Evolutionary conservation across 2,888 invertebrate genomes (phyloP), one percentile per base, ranked within the genome.

Genomic region (Pandemis cinnamomeana): DNA sequence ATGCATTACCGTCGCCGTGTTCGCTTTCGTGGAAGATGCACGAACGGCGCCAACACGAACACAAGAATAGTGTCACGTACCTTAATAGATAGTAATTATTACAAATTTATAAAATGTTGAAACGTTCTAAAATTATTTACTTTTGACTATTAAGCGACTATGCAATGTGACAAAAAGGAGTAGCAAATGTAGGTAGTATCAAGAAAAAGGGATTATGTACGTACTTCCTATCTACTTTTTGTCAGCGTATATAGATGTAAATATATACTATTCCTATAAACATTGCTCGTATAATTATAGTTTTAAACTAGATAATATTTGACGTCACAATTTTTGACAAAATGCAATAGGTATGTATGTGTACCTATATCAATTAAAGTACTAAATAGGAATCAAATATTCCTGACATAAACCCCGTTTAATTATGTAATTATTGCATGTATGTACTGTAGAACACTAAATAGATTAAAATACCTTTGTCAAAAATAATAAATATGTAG

Each of bases 341-440:
- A 46, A 42, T 46, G 44, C 46, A 64, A 46, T 48, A 15, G 48
- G 27, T 27, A 51, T 51, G 27, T 27, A 51, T 51, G 51, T 51
- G 41, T 44, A 36, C 2, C 27, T 36, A 55, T 48, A 48, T 27
- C 8, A 36, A 67, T 67, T 53, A 53, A 11, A 53, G 53, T 27
- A 44, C 53, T 46, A 60, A 58, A 46, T 41, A 41, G 41, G 41
- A 36, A 66, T 51, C 36, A 74, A 60, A 72, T 75, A 73, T 76
- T 72, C 75, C 75, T 70, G 72, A 75, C 71, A 76, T 77, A 67
- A 71, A 75, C 55, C 73, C 75, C 77, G 77, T 77, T 78, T 71
- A 76, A 75, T 73, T 75, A 76, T 77, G 66, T 76, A 71, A 75
- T 75, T 76, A 15, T 46, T 67, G 62, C 13, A 72, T 60, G 61